Evolutionary conservation across 2,113 vertebrate species (phyloP), one percentile per base, ranked within the genome.

Genomic region (Eurystomus gularis): DNA sequence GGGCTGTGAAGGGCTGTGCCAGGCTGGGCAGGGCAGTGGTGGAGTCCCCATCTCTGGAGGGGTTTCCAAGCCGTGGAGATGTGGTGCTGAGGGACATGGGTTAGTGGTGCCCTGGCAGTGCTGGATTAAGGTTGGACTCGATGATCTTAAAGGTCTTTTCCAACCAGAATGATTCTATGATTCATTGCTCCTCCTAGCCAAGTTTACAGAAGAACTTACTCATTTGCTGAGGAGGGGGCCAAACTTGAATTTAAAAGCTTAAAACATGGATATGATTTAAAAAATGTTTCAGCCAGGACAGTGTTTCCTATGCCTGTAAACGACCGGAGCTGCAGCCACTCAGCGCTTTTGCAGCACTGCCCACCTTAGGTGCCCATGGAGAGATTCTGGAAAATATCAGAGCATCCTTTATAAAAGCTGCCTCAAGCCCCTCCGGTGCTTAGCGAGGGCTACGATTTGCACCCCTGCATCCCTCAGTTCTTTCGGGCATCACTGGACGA

Each of bases 141-240:
- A 60, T 35, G 21, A 60, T 35, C 13, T 60, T 37, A 35, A 60
- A 37, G n/a, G 23, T 24, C n/a, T 60, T 21, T 35, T 60, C 51
- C 58, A 60, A 37, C 21, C 58, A 60, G n/a, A 60, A 23, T 9
- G n/a, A 37, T 24, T 44, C 64, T 33, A 15, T 65, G 28, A 96
- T 85, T 95, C 91, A 93, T 79, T 17, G 2, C 25, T 68, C 31
- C 61, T 69, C 73, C 58, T 21, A n/a, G 78, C 86, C 81, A 87
- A 76, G 84, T 71, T 79, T 88, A 79, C 69, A 25, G 14, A 82
- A 65, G 75, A 80, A 73, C 58, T 94, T 69, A 76, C 84, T 95
- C 73, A 76, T 58, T 68, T 69, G 69, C 86, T 93, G 78, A 84
- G 83, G 54, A 48, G 3, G 52, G 52, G 65, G 48, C 14, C 52